These are phyloP conservation scores for Enteromius afrohamiltoni DNA, from an alignment of 2,797 vertebrate genomes.

Conservation along the genomic window DNA sequence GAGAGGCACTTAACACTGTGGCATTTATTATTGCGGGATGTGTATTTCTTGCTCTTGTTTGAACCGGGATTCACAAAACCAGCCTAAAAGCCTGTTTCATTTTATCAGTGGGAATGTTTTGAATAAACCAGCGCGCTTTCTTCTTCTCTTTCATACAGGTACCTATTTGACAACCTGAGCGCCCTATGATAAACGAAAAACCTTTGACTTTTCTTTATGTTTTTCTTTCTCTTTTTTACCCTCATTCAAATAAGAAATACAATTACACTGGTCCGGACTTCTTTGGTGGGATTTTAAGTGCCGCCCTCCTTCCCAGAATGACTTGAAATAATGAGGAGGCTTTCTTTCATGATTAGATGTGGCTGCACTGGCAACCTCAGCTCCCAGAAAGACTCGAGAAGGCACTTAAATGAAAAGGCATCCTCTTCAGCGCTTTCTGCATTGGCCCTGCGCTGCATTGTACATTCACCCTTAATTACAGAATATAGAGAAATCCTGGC, in stretches of 20 bases:
- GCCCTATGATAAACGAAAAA: constrained; percentile 55
- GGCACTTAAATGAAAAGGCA: constrained; percentile 63
- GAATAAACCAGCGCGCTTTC: constrained; percentile 78
- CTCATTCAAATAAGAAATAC: constrained; percentile 81
- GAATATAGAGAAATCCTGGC: constrained; percentile 53
- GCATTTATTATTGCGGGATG: constrained; percentile 78
- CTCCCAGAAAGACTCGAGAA: constrained; percentile 59
- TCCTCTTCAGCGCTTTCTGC: constrained; percentile 66
- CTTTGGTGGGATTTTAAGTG: constrained; percentile 62
- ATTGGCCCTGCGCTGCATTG: constrained; percentile 52
- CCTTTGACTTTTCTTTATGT: constrained; percentile 62
- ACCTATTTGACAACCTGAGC: constrained; percentile 48
- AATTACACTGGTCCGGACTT: constrained; percentile 73
- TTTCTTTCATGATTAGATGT: constrained; percentile 61
- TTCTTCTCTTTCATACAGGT: constrained; percentile 78
- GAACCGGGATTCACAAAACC: constrained; percentile 80
- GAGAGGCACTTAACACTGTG: constrained; percentile 81
- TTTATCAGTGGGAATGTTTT: constrained; percentile 81
- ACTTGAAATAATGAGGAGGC: constrained; percentile 71
- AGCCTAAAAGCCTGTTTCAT: constrained; percentile 84
- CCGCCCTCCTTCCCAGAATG: constrained; percentile 67
- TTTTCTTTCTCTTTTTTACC: constrained; percentile 63
- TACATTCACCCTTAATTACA: constrained; percentile 74
- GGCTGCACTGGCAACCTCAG: constrained; percentile 59
- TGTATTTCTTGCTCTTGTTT: constrained; percentile 83